Conservation (phyloP, 2,113 vertebrate genomes). For the zebrafish (Danio rerio) region DNA sequence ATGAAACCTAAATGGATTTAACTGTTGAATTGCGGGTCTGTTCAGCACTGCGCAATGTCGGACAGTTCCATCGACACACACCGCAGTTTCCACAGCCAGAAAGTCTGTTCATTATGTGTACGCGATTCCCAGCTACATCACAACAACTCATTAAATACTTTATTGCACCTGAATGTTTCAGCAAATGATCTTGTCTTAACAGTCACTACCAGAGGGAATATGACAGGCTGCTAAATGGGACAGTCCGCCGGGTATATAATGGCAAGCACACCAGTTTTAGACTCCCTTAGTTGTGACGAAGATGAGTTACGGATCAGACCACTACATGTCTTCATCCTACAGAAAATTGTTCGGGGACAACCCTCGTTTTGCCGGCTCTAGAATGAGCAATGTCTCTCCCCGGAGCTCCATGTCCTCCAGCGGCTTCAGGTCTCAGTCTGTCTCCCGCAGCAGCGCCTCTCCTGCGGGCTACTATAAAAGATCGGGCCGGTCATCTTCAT, state of each 20-base stretch:
- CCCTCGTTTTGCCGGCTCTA: slow-evolving; percentile 79
- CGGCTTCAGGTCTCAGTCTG: slow-evolving; percentile 76
- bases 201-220: slow-evolving; percentile 10
- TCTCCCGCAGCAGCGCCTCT: slow-evolving; percentile 71
- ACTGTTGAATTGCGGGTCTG: slow-evolving; percentile 2
- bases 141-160: neutral
- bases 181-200: neutral
- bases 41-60: slow-evolving; percentile 67
- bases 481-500: slow-evolving; percentile 50
- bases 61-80: slow-evolving; percentile 63
- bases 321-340: slow-evolving; percentile 84
- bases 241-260: slow-evolving; percentile 64
- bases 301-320: slow-evolving; percentile 87
- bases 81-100: neutral
- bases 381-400: slow-evolving; percentile 64
- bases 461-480: slow-evolving; percentile 73
- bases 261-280: slow-evolving; percentile 50
- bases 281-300: slow-evolving; percentile 59
- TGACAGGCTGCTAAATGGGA: slow-evolving; percentile 29
- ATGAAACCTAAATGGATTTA: neutral
- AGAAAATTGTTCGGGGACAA: slow-evolving; percentile 88
- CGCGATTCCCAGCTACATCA: neutral
- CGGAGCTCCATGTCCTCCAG: slow-evolving; percentile 66
- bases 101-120: neutral
- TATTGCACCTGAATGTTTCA: too few relatives aligned